Evolutionary conservation across 2,113 vertebrate genomes (phyloP).

Genomic region (Aleadryas rufinucha): DNA sequence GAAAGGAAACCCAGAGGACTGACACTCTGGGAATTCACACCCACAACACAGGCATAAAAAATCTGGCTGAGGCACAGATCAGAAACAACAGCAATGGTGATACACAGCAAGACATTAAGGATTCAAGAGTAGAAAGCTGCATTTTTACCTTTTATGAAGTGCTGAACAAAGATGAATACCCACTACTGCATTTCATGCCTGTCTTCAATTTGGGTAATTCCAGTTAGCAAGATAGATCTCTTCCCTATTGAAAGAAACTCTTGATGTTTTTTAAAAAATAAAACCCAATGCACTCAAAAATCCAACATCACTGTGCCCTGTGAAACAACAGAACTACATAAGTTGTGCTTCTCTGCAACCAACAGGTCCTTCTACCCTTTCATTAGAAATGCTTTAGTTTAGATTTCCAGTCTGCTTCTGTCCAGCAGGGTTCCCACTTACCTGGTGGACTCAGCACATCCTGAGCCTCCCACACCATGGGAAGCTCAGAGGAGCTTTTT

Average conservation of each 20-base stretch:
- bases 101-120: background rate
- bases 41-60: background rate
- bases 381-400: background rate
- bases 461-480: fast-evolving
- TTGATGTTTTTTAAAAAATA: background rate
- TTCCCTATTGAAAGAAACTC: background rate
- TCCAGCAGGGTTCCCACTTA: background rate
- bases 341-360: background rate
- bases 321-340: background rate
- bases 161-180: background rate
- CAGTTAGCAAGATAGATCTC: background rate
- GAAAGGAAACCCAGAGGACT: background rate
- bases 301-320: too few relatives aligned
- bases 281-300: background rate
- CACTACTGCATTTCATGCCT: background rate
- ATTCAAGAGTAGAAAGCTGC: background rate
- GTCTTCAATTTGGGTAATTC: background rate
- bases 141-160: background rate
- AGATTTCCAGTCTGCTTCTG: background rate
- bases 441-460: background rate
- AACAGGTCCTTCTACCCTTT: background rate
- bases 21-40: background rate
- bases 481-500: background rate
- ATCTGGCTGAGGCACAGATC: background rate
- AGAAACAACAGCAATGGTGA: background rate